Base-by-base conservation (phyloP, 2,797 vertebrate genomes). In the Eulemur albifrons region DNA sequence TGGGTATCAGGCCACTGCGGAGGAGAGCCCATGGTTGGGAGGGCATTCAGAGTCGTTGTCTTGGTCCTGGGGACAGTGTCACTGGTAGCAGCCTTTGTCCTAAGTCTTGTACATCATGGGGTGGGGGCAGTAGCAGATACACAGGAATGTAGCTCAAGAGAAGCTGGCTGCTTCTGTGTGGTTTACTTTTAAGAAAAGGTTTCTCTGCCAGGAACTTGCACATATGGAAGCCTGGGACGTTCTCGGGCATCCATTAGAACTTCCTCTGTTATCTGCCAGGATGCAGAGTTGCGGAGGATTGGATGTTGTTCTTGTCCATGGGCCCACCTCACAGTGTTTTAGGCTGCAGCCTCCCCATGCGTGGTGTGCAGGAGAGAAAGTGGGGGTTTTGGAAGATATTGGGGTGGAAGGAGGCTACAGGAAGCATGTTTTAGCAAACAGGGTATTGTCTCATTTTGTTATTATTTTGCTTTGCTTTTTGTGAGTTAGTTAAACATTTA, bases 121-220 rank as follows among this genome's bases (percentile, higher is more conserved):
- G 18, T 2, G 2, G 20, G 59, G 10, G 61, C 50, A 57, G 20
- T 5, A 6, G 50, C 72, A 40, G 50, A 9, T 0, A 59, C 81
- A 79, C 75, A 88, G 50, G 89, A 93, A 75, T 43, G 92, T 21
- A 94, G 92, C 93, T 82, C 72, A 59, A 6, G 61, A 77, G 50
- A 94, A 95, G n/a, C 7, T 18, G 15, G 6, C 27, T 48, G 10
- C 38, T 43, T 79, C 54, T 65, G 23, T 0, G 0, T 52, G 30
- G 14, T 75, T 76, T 35, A 52, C 52, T 94, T 95, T 97, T 89
- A 97, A 79, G 77, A 90, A 95, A 67, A 9, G 54, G 27, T 35
- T 93, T 69, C 0, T 0, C 90, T 96, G 82, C 92, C 72, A 82
- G 87, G 70, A 69, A 96, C 97, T 96, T 96, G 96, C 94, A 76